phyloP scores from a whole-genome alignment of 2,113 vertebrate genomes.

The Reinhardtius hippoglossoides region DNA sequence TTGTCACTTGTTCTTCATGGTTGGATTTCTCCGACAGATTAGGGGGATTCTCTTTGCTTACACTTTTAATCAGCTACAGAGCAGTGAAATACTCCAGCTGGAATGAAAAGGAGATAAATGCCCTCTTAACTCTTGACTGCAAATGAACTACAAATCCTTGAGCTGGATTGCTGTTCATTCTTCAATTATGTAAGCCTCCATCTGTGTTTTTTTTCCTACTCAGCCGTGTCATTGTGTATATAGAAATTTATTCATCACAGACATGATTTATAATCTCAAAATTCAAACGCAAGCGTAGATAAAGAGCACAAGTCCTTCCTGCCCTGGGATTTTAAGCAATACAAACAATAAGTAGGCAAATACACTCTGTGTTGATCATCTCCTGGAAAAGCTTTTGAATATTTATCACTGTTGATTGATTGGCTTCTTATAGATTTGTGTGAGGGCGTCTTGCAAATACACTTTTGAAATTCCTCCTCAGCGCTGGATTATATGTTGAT shows the following conservation, averaged over 20 bases:
- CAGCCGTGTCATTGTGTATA: conserved; percentile 50
- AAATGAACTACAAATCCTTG: conserved; percentile 79
- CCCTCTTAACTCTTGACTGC: conserved; percentile 72
- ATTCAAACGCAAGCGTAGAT: conserved; percentile 49
- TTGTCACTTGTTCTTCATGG: conserved; percentile 70
- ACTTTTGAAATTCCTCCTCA: conserved; percentile 68
- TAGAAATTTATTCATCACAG: conserved; percentile 55
- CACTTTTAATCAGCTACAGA: conserved; percentile 75
- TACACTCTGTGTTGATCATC: conserved; percentile 26
- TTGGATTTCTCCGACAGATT: conserved; percentile 65
- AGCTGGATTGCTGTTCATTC: conserved; percentile 76
- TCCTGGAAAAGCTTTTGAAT: conserved; percentile 47
- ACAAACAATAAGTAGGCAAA: conserved; percentile 40
- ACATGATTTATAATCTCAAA: conserved; percentile 56
- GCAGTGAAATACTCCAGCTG: conserved; percentile 69
- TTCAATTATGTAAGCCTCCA: conserved; percentile 72
- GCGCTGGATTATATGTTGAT: conserved; percentile 61
- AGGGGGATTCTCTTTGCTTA: conserved; percentile 76
- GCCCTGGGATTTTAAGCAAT: conserved; percentile 11
- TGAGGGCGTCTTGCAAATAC: conserved; percentile 60
- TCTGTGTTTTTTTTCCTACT: conserved; percentile 46
- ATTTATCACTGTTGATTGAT: conserved; percentile 61
- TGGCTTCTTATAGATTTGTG: conserved; percentile 56
- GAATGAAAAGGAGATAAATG: conserved; percentile 78
- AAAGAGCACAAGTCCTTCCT: conserved; percentile 36